A percentile compares a stretch with the other conserved stretches of the same genome.
Conservation (phyloP, 2,113 vertebrate genomes). For the Gallinago undulata region DNA sequence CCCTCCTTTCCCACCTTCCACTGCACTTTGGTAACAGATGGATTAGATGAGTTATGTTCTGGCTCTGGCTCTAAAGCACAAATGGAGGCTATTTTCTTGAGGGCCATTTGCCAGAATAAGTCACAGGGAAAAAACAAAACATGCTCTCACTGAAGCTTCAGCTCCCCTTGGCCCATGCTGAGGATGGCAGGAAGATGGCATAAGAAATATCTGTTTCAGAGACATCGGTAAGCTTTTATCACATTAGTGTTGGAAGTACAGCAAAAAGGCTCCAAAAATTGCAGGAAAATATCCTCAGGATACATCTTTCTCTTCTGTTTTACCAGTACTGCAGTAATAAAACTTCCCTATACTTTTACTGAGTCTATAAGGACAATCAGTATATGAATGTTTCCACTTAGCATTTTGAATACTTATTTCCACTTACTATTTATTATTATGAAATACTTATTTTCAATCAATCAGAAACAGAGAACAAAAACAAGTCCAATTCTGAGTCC, state of each 20-base stretch:
- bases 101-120: background rate
- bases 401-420: background rate
- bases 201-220: background rate
- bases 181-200: background rate
- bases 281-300: background rate
- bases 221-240: background rate
- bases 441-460: background rate
- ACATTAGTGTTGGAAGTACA: background rate
- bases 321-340: background rate
- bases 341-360: background rate
- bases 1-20: background rate
- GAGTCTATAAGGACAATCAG: background rate
- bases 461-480: background rate
- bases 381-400: background rate
- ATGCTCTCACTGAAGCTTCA: background rate
- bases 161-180: background rate
- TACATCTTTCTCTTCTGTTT: background rate
- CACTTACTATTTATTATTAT: no score
- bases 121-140: rapidly evolving
- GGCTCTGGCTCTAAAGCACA: background rate
- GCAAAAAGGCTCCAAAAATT: background rate
- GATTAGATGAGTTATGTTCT: background rate
- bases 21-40: background rate
- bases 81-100: background rate
- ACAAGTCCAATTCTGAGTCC: background rate